Percentiles rank a stretch among this genome's conserved stretches.
Evolutionary conservation across 2,888 invertebrate species (phyloP).

Genomic region (Athalia circularis): DNA sequence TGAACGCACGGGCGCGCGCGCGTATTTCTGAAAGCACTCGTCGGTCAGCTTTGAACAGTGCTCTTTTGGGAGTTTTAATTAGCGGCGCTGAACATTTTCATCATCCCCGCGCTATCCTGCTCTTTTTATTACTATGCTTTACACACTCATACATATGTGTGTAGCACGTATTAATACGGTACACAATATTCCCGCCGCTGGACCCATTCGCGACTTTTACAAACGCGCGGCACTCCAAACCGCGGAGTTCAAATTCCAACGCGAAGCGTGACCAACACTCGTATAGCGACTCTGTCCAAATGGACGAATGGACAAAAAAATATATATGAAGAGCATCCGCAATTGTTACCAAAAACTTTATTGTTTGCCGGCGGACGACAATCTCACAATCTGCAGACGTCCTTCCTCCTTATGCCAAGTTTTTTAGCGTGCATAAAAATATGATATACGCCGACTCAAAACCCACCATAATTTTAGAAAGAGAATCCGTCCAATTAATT

Average conservation of each 20-base stretch:
- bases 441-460: background rate
- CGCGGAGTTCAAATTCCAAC: slow-evolving; percentile 33
- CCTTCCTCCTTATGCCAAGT: no score
- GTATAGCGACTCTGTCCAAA: background rate
- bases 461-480: background rate
- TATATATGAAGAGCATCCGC: background rate
- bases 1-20: no score
- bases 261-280: slow-evolving; percentile 15
- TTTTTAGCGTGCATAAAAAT: no score
- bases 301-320: background rate
- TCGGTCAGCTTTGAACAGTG: no score
- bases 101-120: no score
- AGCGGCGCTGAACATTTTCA: no score
- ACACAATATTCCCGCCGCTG: slow-evolving; percentile 11
- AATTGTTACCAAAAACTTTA: background rate
- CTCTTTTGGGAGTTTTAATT: no score
- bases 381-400: slow-evolving; percentile 12
- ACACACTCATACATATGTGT: no score
- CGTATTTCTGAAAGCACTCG: no score
- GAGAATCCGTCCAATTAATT: slow-evolving; percentile 1
- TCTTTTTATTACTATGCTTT: no score
- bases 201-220: background rate
- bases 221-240: background rate
- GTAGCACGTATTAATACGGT: background rate
- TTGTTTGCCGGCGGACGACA: slow-evolving; percentile 16